Base-by-base conservation (phyloP, 1,140 invertebrate species). In the Pseudomyrmex concolor region DNA sequence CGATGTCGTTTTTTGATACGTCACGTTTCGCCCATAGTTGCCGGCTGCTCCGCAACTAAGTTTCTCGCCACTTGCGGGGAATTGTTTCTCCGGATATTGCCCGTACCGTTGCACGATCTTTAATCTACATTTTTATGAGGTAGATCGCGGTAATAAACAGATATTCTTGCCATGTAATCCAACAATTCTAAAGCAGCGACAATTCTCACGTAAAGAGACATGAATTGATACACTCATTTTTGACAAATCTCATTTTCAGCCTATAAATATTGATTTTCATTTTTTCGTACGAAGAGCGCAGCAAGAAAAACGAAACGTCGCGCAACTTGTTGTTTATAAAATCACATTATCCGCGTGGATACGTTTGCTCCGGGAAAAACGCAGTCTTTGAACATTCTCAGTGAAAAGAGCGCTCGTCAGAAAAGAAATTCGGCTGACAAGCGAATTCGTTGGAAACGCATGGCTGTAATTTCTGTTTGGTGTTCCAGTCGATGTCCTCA, bases 391-490 rank as follows among this genome's bases (percentile, higher is more conserved):
- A 71, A 71, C 59, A 80, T 71, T 48, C 43, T 15, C 55, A 34
- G 54, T 43, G 43, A 34, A 80, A 50, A n/a, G 4, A 22, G 13
- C 5, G 54, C 19, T 13, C 43, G 64, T 57, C 64, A 19, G 43
- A 70, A 71, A 80, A 71, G 66, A 80, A 34, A 70, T 71, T 71
- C 54, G 67, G 12, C 66, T 80, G 66, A 80, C 76, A 80, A 80
- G 76, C 12, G 76, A 70, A 80, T 80, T 80, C n/a, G 76, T 70
- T 70, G 66, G 45, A 57, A n/a, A 45, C n/a, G 76, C 66, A 71
- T 34, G 43, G 66, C n/a, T 66, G 76, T 80, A 87, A 88, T 88
- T 88, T 73, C 82, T 80, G 85, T 70, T 87, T 67, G 85, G 86
- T 88, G 85, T 87, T 80, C 72, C 83, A 84, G 72, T 84, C 81